phyloP scores from a whole-genome alignment of 2,113 vertebrate genomes.

The Pygoscelis antarcticus region DNA sequence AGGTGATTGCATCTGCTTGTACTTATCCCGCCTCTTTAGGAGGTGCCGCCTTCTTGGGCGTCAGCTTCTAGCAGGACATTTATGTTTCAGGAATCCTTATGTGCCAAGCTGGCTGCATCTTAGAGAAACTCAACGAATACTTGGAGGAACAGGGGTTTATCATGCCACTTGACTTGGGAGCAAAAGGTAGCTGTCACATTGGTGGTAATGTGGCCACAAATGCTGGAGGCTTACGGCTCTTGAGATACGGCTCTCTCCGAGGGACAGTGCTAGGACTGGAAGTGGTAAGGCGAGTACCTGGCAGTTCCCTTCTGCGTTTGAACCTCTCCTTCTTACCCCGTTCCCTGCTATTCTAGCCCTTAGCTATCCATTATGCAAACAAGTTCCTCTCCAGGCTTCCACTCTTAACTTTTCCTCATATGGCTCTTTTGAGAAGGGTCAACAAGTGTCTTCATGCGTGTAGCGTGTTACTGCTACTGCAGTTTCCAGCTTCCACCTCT shows the following conservation, averaged over 20 bases:
- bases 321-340: neutral
- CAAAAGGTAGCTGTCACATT: conserved; percentile 96
- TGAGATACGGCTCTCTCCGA: conserved; percentile 89
- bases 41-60: neutral
- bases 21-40: neutral
- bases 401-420: neutral
- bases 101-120: conserved; percentile 92
- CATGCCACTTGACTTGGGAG: conserved; percentile 94
- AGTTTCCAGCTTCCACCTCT: neutral
- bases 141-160: conserved; percentile 83
- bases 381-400: neutral
- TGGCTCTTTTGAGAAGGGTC: neutral
- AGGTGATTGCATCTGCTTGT: neutral
- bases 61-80: neutral
- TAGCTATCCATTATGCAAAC: neutral
- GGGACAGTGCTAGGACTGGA: conserved; percentile 93
- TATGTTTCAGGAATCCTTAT: conserved; percentile 84
- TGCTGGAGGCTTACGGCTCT: conserved; percentile 87
- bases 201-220: conserved; percentile 96
- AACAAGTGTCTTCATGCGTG: fast-evolving
- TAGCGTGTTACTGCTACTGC: neutral
- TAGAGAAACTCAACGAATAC: conserved; percentile 85
- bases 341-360: neutral
- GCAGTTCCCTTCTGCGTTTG: neutral
- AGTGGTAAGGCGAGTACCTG: conserved; percentile 81